Evolutionary conservation across 2,888 invertebrate genomes (phyloP).

Genomic region (Subacronicta megacephala): DNA sequence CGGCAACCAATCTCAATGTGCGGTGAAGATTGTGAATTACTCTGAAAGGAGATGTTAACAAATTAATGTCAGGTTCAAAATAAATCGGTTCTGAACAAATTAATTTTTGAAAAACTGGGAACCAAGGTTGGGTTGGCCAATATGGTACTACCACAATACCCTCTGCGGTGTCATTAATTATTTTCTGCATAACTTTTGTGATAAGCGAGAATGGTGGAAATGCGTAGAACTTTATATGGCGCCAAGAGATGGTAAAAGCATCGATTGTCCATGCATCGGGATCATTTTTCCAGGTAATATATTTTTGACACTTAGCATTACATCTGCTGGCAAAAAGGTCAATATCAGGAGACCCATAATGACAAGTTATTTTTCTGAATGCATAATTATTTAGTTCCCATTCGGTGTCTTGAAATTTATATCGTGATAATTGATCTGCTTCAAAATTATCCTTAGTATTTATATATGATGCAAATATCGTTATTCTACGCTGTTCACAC

Average conservation of each 20-base stretch:
- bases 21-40: constrained; percentile 18
- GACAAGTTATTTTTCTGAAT: neutral
- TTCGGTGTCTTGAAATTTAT: constrained; percentile 13
- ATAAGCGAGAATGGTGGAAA: constrained; percentile 45
- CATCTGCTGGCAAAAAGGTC: constrained; percentile 29
- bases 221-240: constrained; percentile 32
- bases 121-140: constrained; percentile 39
- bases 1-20: constrained; percentile 30
- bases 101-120: constrained; percentile 20
- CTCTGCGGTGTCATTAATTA: constrained; percentile 17
- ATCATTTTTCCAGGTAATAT: constrained; percentile 28
- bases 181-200: constrained; percentile 32
- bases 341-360: constrained; percentile 18
- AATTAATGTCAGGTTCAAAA: constrained; percentile 20
- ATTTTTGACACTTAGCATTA: constrained; percentile 19
- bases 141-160: constrained; percentile 36
- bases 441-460: constrained; percentile 1
- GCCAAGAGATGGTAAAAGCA: constrained; percentile 39
- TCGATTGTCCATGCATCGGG: constrained; percentile 33
- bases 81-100: constrained; percentile 10
- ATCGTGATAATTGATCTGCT: constrained; percentile 9
- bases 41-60: constrained; percentile 34
- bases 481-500: constrained; percentile 9
- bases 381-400: constrained; percentile 5
- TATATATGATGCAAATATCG: constrained; percentile 6